A percentile compares a stretch with the other conserved stretches of the same genome.
Evolutionary conservation across 2,888 invertebrate species (phyloP).

Genomic region (Drosophila kanekoi): DNA sequence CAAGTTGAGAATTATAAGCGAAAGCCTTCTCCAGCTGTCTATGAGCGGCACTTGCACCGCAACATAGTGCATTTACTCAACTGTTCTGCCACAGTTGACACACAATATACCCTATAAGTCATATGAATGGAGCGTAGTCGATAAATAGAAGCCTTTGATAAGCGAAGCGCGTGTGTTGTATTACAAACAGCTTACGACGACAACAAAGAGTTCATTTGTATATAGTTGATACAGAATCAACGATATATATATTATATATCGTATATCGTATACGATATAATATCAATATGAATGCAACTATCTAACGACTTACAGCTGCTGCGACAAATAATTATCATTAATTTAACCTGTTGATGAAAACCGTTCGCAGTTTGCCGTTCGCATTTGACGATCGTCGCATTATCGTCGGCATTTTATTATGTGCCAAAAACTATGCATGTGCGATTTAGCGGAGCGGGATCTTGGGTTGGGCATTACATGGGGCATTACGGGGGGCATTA

Average conservation of each 20-base stretch:
- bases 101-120: not conserved
- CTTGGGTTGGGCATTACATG: too few species aligned
- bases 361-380: slow-evolving; percentile 7
- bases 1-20: not conserved
- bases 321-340: slow-evolving; percentile 18
- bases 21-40: too few species aligned
- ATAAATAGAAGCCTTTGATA: slow-evolving; percentile 31
- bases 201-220: slow-evolving; percentile 34
- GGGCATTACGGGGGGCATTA: not conserved
- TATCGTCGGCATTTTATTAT: slow-evolving; percentile 42
- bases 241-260: slow-evolving; percentile 4
- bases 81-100: not conserved
- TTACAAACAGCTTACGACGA: slow-evolving; percentile 37
- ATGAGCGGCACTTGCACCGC: not conserved
- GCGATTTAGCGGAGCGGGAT: not conserved
- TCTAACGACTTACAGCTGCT: slow-evolving; percentile 16
- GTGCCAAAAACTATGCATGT: slow-evolving; percentile 39
- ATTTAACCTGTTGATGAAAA: slow-evolving; percentile 52
- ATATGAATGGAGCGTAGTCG: not conserved
- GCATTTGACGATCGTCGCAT: slow-evolving; percentile 1
- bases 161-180: slow-evolving; percentile 39
- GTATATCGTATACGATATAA: not conserved
- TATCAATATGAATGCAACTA: not conserved
- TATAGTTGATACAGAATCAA: slow-evolving; percentile 21
- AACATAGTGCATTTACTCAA: not conserved